Percentiles rank a stretch among this genome's conserved stretches.
These are phyloP conservation scores for Pholis gunnellus DNA, from an alignment of 2,113 vertebrate species.

Conservation along the genomic window DNA sequence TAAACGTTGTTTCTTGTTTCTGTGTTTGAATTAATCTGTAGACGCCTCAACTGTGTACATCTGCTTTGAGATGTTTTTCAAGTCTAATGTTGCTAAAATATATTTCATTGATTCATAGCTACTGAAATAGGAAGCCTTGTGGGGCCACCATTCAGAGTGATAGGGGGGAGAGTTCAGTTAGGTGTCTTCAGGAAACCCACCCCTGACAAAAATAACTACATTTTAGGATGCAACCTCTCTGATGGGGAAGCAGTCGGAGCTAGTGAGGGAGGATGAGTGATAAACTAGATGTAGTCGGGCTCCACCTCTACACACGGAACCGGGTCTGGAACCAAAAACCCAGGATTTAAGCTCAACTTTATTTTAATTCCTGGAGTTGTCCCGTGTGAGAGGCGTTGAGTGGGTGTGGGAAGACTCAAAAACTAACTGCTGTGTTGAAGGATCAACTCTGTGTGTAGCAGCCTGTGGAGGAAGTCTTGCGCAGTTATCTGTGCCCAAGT, in stretches of 20 bases:
- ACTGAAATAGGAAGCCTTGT: background rate
- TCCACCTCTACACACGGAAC: background rate
- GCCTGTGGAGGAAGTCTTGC: background rate
- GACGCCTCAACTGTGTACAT: background rate
- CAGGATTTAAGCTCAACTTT: background rate
- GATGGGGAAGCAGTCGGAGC: background rate
- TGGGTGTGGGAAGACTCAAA: background rate
- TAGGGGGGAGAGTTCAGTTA: background rate
- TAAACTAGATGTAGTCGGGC: background rate
- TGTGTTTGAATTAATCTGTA: constrained; percentile 30
- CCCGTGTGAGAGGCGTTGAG: background rate
- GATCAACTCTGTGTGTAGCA: background rate
- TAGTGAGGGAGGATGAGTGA: background rate
- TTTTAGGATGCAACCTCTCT: background rate
- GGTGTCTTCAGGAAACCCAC: background rate
- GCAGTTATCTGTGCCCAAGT: background rate
- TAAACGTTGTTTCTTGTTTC: constrained; percentile 14
- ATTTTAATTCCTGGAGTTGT: background rate
- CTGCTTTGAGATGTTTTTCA: constrained; percentile 2
- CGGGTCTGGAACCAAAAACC: background rate
- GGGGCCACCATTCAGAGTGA: background rate
- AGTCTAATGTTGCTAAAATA: background rate
- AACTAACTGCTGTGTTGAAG: background rate
- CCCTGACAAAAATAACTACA: no score
- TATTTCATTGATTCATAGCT: constrained; percentile 10